Evolutionary conservation across 1,140 invertebrate genomes (phyloP).

Genomic region (Cyclargus thomasi): DNA sequence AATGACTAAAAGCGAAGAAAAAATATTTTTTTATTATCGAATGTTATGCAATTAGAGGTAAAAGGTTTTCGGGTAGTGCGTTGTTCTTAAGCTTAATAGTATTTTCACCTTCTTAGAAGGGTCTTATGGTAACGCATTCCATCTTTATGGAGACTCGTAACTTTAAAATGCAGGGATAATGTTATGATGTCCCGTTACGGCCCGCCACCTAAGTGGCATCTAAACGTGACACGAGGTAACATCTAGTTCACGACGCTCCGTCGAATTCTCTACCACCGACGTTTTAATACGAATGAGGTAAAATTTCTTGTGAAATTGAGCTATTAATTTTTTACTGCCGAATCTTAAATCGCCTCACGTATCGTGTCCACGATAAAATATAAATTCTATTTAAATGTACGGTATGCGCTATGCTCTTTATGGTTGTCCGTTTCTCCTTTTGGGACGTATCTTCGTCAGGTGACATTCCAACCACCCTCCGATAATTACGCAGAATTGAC

Average conservation of each 20-base stretch:
- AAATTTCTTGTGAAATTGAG: constrained; percentile 14
- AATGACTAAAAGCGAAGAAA: not conserved
- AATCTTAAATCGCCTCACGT: constrained; percentile 15
- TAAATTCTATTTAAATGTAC: constrained; percentile 61
- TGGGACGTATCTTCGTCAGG: constrained; percentile 52
- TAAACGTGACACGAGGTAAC: constrained; percentile 37
- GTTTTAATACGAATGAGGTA: not conserved
- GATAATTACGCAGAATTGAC: constrained; percentile 56
- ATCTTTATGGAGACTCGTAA: constrained; percentile 38
- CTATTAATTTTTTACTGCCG: constrained; percentile 8
- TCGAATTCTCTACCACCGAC: not conserved
- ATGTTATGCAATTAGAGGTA: not conserved
- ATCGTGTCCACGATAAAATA: constrained; percentile 36
- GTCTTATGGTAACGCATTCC: constrained; percentile 44
- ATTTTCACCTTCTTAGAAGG: constrained; percentile 38
- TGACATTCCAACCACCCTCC: constrained; percentile 55
- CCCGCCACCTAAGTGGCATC: constrained; percentile 38
- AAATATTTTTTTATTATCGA: not conserved
- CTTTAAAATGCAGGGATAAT: constrained; percentile 42
- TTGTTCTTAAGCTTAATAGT: constrained; percentile 24
- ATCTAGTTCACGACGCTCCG: constrained; percentile 32
- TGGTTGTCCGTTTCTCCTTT: constrained; percentile 48
- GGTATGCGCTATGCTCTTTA: constrained; percentile 50
- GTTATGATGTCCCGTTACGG: constrained; percentile 55
- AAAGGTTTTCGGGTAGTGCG: constrained; percentile 13